Conservation (phyloP, 2,113 vertebrate species). For the Hippocampus abdominalis region DNA sequence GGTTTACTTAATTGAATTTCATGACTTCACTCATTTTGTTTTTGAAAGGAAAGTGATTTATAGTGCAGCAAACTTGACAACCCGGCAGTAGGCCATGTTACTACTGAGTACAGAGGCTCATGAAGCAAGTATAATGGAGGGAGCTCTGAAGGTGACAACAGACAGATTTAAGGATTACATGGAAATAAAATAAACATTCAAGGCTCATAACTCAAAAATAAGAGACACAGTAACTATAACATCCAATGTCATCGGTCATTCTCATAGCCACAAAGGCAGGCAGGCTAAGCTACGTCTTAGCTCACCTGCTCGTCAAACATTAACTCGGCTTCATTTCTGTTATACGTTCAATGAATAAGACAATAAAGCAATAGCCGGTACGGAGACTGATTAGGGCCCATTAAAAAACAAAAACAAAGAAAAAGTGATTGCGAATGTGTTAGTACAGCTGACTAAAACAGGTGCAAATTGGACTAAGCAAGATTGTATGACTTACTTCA, state of each 20-base stretch:
- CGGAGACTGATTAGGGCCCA: neutral
- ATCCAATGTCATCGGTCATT: neutral
- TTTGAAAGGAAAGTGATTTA: neutral
- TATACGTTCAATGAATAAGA: neutral
- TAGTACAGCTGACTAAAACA: neutral
- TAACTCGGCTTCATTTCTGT: neutral
- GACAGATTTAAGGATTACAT: neutral
- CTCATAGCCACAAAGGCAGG: neutral
- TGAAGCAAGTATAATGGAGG: neutral
- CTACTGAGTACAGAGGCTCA: neutral
- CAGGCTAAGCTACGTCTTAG: neutral
- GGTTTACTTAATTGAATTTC: neutral
- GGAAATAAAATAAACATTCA: neutral
- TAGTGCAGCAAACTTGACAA: neutral
- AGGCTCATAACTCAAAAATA: neutral
- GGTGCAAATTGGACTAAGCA: neutral
- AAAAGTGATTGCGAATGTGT: neutral
- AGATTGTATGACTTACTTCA: neutral
- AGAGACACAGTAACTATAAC: neutral
- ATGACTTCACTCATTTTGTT: neutral
- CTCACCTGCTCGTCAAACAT: neutral
- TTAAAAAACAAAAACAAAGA: neutral
- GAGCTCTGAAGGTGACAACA: neutral
- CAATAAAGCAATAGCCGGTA: too few species aligned
- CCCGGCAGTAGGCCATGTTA: neutral